phyloP scores from a whole-genome alignment of 2,797 vertebrate genomes.

The Coilia nasus region DNA sequence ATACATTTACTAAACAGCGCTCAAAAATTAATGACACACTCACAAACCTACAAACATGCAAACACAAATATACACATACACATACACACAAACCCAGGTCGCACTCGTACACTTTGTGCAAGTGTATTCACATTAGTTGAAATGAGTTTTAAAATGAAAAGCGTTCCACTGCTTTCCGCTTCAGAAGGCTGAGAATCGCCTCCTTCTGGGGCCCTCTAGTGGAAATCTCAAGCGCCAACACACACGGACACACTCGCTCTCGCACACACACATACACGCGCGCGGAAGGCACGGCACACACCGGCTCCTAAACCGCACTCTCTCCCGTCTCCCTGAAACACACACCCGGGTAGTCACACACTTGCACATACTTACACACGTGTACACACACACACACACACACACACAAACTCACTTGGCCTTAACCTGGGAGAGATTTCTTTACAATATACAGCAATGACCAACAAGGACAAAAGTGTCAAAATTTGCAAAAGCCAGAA shows the following conservation, averaged over 20 bases:
- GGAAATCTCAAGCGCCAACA: constrained; percentile 78
- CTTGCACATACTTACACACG: constrained; percentile 18
- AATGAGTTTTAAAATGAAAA: neutral
- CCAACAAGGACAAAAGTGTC: neutral
- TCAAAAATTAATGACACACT: constrained; percentile 13
- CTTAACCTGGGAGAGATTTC: constrained; percentile 45
- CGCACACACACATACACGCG: constrained; percentile 5
- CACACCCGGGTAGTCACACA: neutral
- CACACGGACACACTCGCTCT: constrained; percentile 59
- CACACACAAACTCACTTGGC: constrained; percentile 45
- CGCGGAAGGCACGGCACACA: neutral
- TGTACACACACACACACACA: neutral
- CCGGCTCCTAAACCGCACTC: constrained; percentile 39
- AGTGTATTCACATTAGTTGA: neutral
- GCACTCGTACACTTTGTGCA: neutral
- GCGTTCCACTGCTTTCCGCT: neutral
- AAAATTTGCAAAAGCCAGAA: neutral
- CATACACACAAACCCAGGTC: neutral
- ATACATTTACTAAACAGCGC: neutral
- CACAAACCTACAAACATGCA: neutral
- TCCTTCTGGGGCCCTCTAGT: constrained; percentile 98
- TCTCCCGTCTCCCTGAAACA: constrained; percentile 33
- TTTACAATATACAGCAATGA: constrained; percentile 33
- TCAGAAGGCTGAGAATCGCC: constrained; percentile 42
- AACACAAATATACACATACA: neutral